phyloP scores from a whole-genome alignment of 2,888 invertebrate genomes.

The Athetis lepigone region DNA sequence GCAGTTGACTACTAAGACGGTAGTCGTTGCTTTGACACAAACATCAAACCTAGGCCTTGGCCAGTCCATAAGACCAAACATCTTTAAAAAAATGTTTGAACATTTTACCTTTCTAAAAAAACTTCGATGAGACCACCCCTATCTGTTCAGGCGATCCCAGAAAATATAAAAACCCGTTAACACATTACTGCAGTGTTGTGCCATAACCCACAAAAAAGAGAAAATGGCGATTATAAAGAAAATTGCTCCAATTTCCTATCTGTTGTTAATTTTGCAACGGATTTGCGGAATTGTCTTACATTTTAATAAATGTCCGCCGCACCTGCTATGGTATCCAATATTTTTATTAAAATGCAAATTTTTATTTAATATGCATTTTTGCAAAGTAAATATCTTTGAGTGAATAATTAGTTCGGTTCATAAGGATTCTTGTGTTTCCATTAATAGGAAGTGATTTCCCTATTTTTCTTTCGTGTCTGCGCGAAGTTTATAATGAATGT shows the following conservation, averaged over 20 bases:
- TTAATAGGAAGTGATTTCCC: slow-evolving; percentile 6
- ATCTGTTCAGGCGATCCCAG: not conserved
- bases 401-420: slow-evolving; percentile 29
- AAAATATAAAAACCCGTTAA: not conserved
- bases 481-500: not conserved
- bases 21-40: too few species aligned
- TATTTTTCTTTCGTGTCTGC: not conserved
- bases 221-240: slow-evolving; percentile 28
- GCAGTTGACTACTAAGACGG: too few species aligned
- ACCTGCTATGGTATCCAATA: slow-evolving; percentile 51
- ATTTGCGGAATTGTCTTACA: slow-evolving; percentile 55
- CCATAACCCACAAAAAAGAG: slow-evolving; percentile 7
- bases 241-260: slow-evolving; percentile 45
- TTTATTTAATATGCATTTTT: slow-evolving; percentile 39
- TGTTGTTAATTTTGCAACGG: slow-evolving; percentile 50
- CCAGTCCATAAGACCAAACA: too few species aligned
- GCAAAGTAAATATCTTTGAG: not conserved
- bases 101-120: not conserved
- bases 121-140: not conserved
- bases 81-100: too few species aligned
- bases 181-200: not conserved
- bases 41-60: too few species aligned
- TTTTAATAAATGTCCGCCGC: slow-evolving; percentile 55
- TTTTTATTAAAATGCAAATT: slow-evolving; percentile 63
- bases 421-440: not conserved